phyloP scores from a whole-genome alignment of 2,113 vertebrate genomes.

The Ophthalmolycus amberensis region DNA sequence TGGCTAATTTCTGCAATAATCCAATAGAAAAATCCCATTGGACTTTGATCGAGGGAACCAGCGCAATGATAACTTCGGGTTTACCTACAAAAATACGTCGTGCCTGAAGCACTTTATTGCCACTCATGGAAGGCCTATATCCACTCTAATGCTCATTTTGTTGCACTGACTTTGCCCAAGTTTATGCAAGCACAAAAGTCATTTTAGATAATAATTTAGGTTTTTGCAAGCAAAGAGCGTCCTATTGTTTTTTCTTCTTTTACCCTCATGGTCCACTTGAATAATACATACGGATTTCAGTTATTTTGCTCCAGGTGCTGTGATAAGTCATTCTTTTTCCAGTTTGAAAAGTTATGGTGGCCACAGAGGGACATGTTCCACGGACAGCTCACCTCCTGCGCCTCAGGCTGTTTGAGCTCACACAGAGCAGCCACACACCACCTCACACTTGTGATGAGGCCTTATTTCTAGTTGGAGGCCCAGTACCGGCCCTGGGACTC shows the following conservation, averaged over 20 bases:
- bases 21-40: too few relatives aligned
- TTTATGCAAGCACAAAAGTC: not conserved
- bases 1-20: too few relatives aligned
- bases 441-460: slow-evolving; percentile 32
- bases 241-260: not conserved
- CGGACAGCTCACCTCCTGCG: slow-evolving; percentile 26
- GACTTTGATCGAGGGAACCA: not conserved
- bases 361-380: slow-evolving; percentile 29
- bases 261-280: slow-evolving; percentile 1
- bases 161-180: not conserved
- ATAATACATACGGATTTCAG: not conserved
- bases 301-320: slow-evolving; percentile 33
- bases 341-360: slow-evolving; percentile 23
- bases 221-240: not conserved
- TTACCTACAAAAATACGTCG: too few relatives aligned
- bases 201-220: not conserved
- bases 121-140: not conserved
- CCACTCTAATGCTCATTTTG: not conserved
- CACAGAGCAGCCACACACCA: slow-evolving; percentile 11
- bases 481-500: slow-evolving; percentile 27
- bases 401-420: slow-evolving; percentile 50
- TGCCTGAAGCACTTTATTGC: too few relatives aligned
- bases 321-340: slow-evolving; percentile 35
- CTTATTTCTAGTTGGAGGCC: slow-evolving; percentile 32
- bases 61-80: not conserved